These are phyloP conservation scores for Macrophya annulata DNA, from an alignment of 2,888 invertebrate species.

Conservation along the genomic window DNA sequence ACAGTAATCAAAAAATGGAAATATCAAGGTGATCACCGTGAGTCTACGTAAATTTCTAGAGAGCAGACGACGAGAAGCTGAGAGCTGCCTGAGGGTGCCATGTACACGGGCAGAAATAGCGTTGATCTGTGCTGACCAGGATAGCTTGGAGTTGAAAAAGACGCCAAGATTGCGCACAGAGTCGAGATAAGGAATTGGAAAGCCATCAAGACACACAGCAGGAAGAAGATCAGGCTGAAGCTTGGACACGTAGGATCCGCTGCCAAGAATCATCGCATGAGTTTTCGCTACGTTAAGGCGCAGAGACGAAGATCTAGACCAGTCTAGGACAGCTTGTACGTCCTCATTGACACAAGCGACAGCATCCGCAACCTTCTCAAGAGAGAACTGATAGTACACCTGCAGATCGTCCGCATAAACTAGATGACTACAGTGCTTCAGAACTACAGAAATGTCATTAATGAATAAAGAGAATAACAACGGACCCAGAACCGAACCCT, in stretches of 20 bases:
- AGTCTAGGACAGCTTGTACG: constrained; percentile 19
- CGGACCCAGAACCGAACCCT: constrained; percentile 51
- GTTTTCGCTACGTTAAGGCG: background rate
- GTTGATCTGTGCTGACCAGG: constrained; percentile 30
- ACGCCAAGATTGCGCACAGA: constrained; percentile 43
- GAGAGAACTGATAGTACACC: constrained; percentile 17
- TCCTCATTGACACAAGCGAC: background rate
- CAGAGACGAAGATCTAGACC: background rate
- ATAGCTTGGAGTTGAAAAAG: constrained; percentile 20
- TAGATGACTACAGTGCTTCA: background rate
- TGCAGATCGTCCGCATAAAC: constrained; percentile 54
- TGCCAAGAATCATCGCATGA: constrained; percentile 42
- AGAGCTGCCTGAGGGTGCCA: constrained; percentile 15
- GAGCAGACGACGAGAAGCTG: background rate
- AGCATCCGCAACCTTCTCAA: background rate
- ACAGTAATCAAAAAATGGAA: constrained; percentile 21
- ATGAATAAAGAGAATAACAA: constrained; percentile 40
- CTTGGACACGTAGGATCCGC: constrained; percentile 5
- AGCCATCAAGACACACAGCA: background rate
- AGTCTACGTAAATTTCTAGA: background rate
- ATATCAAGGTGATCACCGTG: background rate
- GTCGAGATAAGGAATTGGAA: too few relatives aligned
- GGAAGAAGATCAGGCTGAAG: constrained; percentile 24
- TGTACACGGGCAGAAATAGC: constrained; percentile 24
- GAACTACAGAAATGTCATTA: constrained; percentile 30